Percentiles rank a stretch among this genome's conserved stretches.
Evolutionary conservation across 2,113 vertebrate genomes (phyloP).

Genomic region (Fukomys damarensis): DNA sequence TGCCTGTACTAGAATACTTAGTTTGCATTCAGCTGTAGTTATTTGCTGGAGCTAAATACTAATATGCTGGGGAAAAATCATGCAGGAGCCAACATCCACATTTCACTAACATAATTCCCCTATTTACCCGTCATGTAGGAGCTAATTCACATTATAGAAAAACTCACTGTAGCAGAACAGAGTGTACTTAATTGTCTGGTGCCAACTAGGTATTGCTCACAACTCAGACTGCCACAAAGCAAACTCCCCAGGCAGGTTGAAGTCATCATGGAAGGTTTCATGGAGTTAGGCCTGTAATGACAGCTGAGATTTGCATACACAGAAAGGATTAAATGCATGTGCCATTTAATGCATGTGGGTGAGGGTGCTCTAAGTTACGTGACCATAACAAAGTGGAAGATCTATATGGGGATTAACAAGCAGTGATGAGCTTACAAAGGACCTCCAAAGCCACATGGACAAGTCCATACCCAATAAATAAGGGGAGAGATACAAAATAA

Average conservation of each 20-base stretch:
- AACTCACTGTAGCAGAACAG: constrained; percentile 24
- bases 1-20: neutral
- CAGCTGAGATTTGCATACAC: constrained; percentile 32
- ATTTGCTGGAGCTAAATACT: neutral
- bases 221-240: neutral
- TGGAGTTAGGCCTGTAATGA: constrained; percentile 23
- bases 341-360: neutral
- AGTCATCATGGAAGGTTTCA: constrained; percentile 3
- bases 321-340: constrained; percentile 40
- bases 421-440: neutral
- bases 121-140: neutral
- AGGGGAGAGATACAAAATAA: neutral
- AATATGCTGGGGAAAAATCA: neutral
- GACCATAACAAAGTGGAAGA: constrained; percentile 32
- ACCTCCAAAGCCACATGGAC: neutral
- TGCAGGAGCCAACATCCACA: neutral
- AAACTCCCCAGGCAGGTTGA: constrained; percentile 23
- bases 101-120: constrained; percentile 30
- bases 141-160: constrained; percentile 53
- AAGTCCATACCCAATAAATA: neutral
- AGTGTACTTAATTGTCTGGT: constrained; percentile 40
- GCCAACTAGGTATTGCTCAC: constrained; percentile 30
- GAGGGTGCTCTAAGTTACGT: neutral
- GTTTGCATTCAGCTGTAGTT: neutral
- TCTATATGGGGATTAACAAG: constrained; percentile 40